Evolutionary conservation across 2,888 invertebrate genomes (phyloP).

Genomic region (Prosopocoilus inquinatus): DNA sequence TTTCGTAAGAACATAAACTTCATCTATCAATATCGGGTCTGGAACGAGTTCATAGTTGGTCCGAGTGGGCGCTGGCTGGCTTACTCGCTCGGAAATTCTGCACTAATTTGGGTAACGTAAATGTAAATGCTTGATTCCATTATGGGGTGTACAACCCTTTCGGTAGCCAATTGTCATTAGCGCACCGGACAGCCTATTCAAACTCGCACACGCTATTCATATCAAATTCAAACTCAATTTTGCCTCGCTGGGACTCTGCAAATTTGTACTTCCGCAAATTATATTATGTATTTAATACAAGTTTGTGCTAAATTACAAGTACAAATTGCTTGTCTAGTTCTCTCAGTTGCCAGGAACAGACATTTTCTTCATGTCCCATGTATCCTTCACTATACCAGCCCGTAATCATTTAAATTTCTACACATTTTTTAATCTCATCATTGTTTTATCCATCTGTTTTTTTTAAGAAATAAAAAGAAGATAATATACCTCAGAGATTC

Average conservation of each 20-base stretch:
- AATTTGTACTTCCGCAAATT: conserved; percentile 41
- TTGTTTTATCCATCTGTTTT: too few relatives aligned
- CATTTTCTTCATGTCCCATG: too few relatives aligned
- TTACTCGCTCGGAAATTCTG: conserved; percentile 25
- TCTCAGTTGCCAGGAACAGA: too few relatives aligned
- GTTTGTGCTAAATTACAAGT: conserved; percentile 1
- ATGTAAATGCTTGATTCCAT: conserved; percentile 45
- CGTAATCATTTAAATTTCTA: too few relatives aligned
- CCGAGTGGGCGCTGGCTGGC: background rate
- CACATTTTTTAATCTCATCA: too few relatives aligned
- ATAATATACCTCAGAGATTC: too few relatives aligned
- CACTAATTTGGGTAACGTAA: conserved; percentile 37
- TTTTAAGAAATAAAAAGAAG: too few relatives aligned
- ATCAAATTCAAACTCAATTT: conserved; percentile 46
- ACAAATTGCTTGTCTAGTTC: too few relatives aligned
- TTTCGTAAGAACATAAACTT: conserved; percentile 28
- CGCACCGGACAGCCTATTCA: conserved; percentile 42
- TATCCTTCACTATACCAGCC: too few relatives aligned
- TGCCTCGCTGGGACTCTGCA: conserved; percentile 41
- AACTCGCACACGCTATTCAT: conserved; percentile 41
- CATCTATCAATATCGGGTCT: conserved; percentile 22
- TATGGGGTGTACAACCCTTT: conserved; percentile 43
- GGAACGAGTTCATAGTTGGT: background rate
- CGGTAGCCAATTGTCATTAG: conserved; percentile 48
- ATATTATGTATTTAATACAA: conserved; percentile 28